Evolutionary conservation across 2,888 invertebrate species (phyloP).

Genomic region (Sphinx pinastri): DNA sequence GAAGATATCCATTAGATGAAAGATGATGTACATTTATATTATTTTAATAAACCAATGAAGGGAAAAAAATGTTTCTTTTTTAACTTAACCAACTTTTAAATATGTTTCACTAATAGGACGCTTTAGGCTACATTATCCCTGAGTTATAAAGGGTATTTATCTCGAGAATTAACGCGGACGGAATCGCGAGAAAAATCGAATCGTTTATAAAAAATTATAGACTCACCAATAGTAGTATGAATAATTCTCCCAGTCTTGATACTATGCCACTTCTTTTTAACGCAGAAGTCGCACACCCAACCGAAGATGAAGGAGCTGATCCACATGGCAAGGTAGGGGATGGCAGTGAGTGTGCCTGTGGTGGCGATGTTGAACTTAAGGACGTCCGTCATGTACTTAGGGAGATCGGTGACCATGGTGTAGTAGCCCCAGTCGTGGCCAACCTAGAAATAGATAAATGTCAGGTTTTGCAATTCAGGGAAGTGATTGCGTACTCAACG

Average conservation of each 20-base stretch:
- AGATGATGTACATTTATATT: too few relatives aligned
- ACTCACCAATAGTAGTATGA: conserved; percentile 87
- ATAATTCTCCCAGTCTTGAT: conserved; percentile 85
- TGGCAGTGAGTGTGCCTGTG: conserved; percentile 86
- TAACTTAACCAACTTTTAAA: too few relatives aligned
- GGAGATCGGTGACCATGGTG: conserved; percentile 88
- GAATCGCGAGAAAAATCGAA: too few relatives aligned
- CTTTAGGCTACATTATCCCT: too few relatives aligned
- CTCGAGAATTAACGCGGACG: too few relatives aligned
- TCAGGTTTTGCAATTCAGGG: too few relatives aligned
- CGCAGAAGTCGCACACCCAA: conserved; percentile 88
- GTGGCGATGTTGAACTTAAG: conserved; percentile 86
- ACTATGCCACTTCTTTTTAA: conserved; percentile 83
- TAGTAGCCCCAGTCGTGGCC: conserved; percentile 88
- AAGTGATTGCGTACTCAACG: too few relatives aligned
- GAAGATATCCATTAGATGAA: too few relatives aligned
- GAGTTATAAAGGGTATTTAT: too few relatives aligned
- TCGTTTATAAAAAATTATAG: background rate
- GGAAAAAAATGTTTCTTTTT: too few relatives aligned
- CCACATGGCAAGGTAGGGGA: conserved; percentile 89
- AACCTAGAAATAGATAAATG: conserved; percentile 54
- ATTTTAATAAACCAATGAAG: too few relatives aligned
- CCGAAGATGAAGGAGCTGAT: conserved; percentile 86
- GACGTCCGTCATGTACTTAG: conserved; percentile 88
- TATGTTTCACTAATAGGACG: too few relatives aligned